Base-by-base conservation (phyloP, 2,888 invertebrate genomes). In the Drosophila rellima region DNA sequence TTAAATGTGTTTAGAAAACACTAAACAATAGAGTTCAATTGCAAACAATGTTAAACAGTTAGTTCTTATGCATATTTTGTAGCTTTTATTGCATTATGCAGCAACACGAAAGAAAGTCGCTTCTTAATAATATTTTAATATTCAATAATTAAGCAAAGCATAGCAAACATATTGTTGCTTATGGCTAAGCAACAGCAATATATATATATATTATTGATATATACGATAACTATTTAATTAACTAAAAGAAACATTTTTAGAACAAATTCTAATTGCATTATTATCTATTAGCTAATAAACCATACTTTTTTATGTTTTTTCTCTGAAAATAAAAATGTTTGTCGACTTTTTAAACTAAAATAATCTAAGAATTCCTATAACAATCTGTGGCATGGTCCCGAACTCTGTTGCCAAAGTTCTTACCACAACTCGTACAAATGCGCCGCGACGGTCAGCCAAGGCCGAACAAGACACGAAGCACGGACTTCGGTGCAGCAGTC, bases 211-310 rank as follows among this genome's bases (percentile, higher is more conserved):
- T 37, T 56, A 54, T 45, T 40, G 35, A 61, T 23, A 71, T 54
- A 55, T 54, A 70, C 45, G 50, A 48, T 61, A 56, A 68, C 23
- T 78, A 73, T 47, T 44, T 60, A 74, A 72, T 78, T 70, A 72
- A 73, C 63, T 59, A 69, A 81, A 51, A 37, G 59, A 64, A 51
- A 37, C 31, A 59, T 59, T 61, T 88, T 73, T 83, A 83, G 86
- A 88, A 75, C 72, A 74, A 83, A 83, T 86, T 83, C 61, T 66
- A 88, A 77, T 80, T 71, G 67, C 80, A 85, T 88, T 73, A 69
- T 54, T 66, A 51, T 68, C 54, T 79, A 72, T 77, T 85, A 88
- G 78, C 77, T 60, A 88, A 83, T 88, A 88, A 88, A 88, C 51
- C 62, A 69, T 52, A 69, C 52, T 64, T 77, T 80, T 70, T 82